Conservation (phyloP, 1,140 invertebrate species). For the Plodia interpunctella region DNA sequence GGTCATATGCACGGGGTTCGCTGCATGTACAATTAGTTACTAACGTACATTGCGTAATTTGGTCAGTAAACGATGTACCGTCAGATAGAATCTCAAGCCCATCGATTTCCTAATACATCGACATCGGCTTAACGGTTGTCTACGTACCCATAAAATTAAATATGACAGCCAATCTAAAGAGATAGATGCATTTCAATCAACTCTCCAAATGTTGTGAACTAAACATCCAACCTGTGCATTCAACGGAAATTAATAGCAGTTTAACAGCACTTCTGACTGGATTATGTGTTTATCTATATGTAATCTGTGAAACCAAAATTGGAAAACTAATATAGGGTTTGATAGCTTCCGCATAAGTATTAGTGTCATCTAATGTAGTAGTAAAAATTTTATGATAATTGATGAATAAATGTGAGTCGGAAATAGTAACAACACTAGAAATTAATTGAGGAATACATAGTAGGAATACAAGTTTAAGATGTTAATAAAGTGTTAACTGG, state of each 20-base stretch:
- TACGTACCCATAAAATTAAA: slow-evolving; percentile 42
- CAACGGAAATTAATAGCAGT: slow-evolving; percentile 35
- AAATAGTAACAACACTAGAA: background rate
- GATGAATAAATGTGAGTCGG: background rate
- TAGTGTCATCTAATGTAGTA: background rate
- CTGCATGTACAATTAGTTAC: slow-evolving; percentile 55
- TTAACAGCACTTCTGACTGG: background rate
- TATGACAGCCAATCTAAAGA: slow-evolving; percentile 40
- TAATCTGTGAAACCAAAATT: slow-evolving; percentile 12
- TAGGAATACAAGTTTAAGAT: background rate
- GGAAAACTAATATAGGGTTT: background rate
- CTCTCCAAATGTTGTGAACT: slow-evolving; percentile 36
- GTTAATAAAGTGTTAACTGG: slow-evolving; percentile 29
- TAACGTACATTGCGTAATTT: slow-evolving; percentile 54
- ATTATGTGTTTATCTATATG: slow-evolving; percentile 21
- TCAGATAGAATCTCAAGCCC: slow-evolving; percentile 29
- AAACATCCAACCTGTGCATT: too few relatives aligned
- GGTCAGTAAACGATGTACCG: slow-evolving; percentile 21
- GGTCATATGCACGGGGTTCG: slow-evolving; percentile 41
- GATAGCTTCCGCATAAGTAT: background rate
- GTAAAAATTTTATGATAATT: background rate
- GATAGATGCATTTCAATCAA: slow-evolving; percentile 42
- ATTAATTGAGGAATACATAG: background rate
- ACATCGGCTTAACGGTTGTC: slow-evolving; percentile 41
- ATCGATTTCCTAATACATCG: slow-evolving; percentile 32